Evolutionary conservation across 2,888 invertebrate species (phyloP), one percentile per base, ranked within the genome.

Genomic region (Drepana falcataria): DNA sequence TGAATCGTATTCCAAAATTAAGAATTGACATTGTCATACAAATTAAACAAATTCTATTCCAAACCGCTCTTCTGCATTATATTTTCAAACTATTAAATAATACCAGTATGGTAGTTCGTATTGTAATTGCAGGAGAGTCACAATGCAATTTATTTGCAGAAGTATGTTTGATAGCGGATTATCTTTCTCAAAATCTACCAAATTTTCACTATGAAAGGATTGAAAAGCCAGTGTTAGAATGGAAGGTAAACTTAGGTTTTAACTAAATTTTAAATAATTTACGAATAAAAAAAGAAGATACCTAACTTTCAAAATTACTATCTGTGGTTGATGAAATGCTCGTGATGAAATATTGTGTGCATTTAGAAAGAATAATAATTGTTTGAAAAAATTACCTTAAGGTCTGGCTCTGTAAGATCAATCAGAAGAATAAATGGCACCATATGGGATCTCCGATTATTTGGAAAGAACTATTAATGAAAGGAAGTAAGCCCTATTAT

Each of bases 381-480:
- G 5, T 57, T 33, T 41, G 52, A 33, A 33, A 33, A 33, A 47
- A 5, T 41, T 48, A 48, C 47, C 75, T 79, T 55, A 64, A 92
- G 93, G 56, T 65, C 21, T 93, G 92, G 92, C 65, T 94, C 47
- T 64, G 70, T 49, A 81, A 91, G 71, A 76, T 85, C 40, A 93
- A 93, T 68, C 65, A 77, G 52, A 82, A 83, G 63, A 77, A 93
- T 63, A 84, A 87, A 54, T 94, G 94, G 94, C 86, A 90, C 66
- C 92, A 93, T 56, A 66, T 61, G 2, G 77, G 73, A 49, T 92
- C 93, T 7, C 94, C 93, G 4, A 66, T 94, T 52, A 81, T 94
- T 63, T 94, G 94, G 93, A 93, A 93, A 74, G 93, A 94, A 77
- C 72, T 93, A 55, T 77, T 91, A 53, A 79, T 87, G 71, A 85